These are phyloP conservation scores for Tiaroga cobitis DNA, from an alignment of 2,797 vertebrate genomes.

Conservation along the genomic window DNA sequence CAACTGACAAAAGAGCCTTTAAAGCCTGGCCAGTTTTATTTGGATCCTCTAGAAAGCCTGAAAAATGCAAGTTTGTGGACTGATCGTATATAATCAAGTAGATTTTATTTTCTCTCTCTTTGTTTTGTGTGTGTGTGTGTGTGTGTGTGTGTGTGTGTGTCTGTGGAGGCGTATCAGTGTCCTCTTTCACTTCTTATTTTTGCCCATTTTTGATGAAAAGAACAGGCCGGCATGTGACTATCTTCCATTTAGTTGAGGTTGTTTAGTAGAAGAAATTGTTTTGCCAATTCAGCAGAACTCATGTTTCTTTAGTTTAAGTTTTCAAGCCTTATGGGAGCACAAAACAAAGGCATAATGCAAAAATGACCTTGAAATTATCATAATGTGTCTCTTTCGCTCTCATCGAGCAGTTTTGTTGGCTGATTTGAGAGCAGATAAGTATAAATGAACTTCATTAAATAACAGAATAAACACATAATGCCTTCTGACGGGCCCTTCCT, in stretches of 20 bases:
- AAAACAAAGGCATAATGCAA: constrained; percentile 2
- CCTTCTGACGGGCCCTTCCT: background rate
- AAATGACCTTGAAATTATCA: background rate
- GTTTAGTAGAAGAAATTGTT: background rate
- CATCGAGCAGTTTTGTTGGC: background rate
- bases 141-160: background rate
- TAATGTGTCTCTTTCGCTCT: background rate
- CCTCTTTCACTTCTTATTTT: constrained; percentile 11
- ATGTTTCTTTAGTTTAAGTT: background rate
- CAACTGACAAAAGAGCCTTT: constrained; percentile 1
- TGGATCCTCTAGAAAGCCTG: background rate
- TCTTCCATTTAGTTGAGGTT: constrained; percentile 8
- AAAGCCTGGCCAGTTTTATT: background rate
- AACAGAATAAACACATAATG: background rate
- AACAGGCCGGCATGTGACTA: background rate
- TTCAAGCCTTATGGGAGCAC: background rate
- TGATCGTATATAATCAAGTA: background rate
- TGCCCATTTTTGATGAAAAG: too few relatives aligned
- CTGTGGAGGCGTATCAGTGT: background rate
- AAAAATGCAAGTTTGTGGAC: background rate
- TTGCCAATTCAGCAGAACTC: background rate
- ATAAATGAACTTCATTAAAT: background rate
- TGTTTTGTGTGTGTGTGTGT: background rate
- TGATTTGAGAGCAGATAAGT: background rate
- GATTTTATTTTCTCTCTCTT: too few relatives aligned